These are phyloP conservation scores for Cetonia aurata DNA, from an alignment of 2,888 invertebrate species.

Conservation along the genomic window DNA sequence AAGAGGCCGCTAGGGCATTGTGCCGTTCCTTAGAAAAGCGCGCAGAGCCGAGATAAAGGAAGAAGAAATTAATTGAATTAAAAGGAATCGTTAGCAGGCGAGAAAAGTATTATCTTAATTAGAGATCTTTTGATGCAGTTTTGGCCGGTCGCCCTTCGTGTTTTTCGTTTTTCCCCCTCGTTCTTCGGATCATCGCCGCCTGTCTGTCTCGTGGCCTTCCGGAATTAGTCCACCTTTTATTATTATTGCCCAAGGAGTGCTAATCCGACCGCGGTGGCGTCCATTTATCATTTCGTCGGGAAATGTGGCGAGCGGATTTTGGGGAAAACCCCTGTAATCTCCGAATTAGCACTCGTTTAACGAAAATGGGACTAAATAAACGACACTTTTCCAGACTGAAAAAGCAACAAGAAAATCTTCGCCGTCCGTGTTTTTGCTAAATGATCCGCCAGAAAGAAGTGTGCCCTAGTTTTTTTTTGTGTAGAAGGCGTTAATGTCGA, in stretches of 20 bases:
- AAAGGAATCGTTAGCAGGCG: conserved; percentile 50
- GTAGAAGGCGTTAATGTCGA: not conserved
- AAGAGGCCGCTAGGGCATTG: too few relatives aligned
- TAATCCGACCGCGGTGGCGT: conserved; percentile 25
- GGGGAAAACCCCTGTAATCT: conserved; percentile 30
- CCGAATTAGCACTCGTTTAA: conserved; percentile 40
- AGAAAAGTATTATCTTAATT: conserved; percentile 55
- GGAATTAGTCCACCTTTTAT: conserved; percentile 36
- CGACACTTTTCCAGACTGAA: conserved; percentile 17
- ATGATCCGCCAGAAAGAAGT: not conserved
- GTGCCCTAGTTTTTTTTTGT: not conserved
- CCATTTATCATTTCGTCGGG: conserved; percentile 38
- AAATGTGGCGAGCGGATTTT: conserved; percentile 32
- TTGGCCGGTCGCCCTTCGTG: conserved; percentile 13
- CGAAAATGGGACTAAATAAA: conserved; percentile 37
- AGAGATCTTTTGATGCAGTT: conserved; percentile 53
- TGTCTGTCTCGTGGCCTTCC: conserved; percentile 4
- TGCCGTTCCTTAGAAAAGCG: not conserved
- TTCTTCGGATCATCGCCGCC: conserved; percentile 3
- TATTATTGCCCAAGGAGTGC: conserved; percentile 31
- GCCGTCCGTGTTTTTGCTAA: conserved; percentile 11
- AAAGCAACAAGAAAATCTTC: conserved; percentile 32
- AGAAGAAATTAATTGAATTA: conserved; percentile 50
- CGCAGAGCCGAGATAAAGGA: not conserved
- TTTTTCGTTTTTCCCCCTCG: conserved; percentile 15